A percentile compares a stretch with the other conserved stretches of the same genome.
phyloP scores from a whole-genome alignment of 2,888 invertebrate species.

The Callinectes sapidus region DNA sequence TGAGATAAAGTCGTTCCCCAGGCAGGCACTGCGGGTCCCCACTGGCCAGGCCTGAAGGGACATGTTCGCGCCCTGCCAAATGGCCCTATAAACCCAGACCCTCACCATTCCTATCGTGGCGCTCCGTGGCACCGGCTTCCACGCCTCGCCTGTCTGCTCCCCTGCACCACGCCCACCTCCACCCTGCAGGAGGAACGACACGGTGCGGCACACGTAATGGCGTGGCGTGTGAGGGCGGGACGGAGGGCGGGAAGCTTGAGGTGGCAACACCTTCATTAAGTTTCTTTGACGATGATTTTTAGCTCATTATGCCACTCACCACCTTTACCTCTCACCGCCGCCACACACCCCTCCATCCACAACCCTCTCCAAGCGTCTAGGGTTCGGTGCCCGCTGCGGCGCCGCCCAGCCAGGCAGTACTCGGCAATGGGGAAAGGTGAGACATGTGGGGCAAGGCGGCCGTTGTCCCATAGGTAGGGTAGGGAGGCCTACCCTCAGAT shows the following conservation, averaged over 20 bases:
- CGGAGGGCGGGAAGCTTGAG: not conserved
- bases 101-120: not conserved
- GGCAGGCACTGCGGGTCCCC: not conserved
- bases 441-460: constrained; percentile 23
- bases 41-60: not conserved
- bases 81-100: not conserved
- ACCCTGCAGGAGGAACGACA: not conserved
- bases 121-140: not conserved
- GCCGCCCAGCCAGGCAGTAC: not conserved
- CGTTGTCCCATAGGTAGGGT: not conserved
- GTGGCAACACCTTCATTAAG: not conserved
- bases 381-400: not conserved
- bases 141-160: not conserved
- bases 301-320: not conserved
- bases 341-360: not conserved
- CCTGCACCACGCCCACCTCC: not conserved
- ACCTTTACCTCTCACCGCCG: not conserved
- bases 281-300: not conserved
- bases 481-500: not conserved
- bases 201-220: not conserved
- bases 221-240: not conserved
- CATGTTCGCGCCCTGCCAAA: not conserved
- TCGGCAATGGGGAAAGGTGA: constrained; percentile 24
- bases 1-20: not conserved
- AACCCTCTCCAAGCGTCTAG: not conserved